phyloP scores from a whole-genome alignment of 2,797 vertebrate species.

The Gallinago nigripennis region DNA sequence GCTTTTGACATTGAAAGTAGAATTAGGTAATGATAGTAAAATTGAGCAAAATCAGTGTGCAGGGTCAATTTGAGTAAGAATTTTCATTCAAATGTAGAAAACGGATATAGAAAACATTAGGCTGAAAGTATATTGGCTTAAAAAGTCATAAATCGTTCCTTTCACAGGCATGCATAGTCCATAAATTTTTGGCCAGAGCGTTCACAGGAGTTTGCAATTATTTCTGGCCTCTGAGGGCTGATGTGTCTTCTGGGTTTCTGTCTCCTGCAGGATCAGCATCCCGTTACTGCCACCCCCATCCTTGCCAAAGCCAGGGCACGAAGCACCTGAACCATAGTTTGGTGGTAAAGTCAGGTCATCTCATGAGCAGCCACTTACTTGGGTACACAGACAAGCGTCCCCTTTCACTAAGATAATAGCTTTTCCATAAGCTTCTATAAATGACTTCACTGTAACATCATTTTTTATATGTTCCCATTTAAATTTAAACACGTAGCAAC shows the following conservation, averaged over 20 bases:
- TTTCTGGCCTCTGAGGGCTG: not conserved
- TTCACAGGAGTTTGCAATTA: not conserved
- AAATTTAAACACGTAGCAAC: fast-evolving
- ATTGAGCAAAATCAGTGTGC: not conserved
- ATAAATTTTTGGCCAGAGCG: not conserved
- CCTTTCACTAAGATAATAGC: not conserved
- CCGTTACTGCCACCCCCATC: not conserved
- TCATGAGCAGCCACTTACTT: not conserved
- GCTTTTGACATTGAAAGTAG: not conserved
- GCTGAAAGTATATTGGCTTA: not conserved
- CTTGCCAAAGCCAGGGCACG: not conserved
- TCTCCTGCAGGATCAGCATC: not conserved
- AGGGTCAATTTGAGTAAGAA: not conserved
- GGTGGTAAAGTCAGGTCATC: not conserved
- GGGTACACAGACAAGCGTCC: not conserved
- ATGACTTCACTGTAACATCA: not conserved
- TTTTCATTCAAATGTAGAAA: not conserved
- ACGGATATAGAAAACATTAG: not conserved
- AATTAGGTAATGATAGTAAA: not conserved
- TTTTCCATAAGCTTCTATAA: not conserved
- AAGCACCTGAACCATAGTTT: not conserved
- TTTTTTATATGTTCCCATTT: not conserved
- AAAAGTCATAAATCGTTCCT: not conserved
- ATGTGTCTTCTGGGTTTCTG: not conserved
- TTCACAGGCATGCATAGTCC: not conserved